Conservation (phyloP, 1,140 invertebrate species). For the Cydia pomonella region DNA sequence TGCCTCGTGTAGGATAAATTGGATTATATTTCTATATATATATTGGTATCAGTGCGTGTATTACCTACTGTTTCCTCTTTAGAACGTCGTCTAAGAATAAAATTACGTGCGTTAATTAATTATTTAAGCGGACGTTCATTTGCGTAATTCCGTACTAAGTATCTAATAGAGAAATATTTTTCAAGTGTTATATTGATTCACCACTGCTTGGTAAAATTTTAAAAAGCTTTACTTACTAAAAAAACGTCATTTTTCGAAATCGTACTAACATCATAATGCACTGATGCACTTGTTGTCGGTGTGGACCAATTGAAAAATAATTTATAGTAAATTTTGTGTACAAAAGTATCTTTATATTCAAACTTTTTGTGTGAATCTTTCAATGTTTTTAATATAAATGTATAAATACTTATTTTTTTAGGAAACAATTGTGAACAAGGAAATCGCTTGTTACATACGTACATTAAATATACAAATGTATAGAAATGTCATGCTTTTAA, state of each 20-base stretch:
- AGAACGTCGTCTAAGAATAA: neutral
- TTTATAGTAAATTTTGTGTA: neutral
- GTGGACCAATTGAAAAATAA: constrained; percentile 33
- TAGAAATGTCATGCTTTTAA: constrained; percentile 24
- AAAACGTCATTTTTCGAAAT: neutral
- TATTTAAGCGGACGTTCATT: too few species aligned
- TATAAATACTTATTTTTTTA: constrained; percentile 20
- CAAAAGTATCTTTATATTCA: neutral
- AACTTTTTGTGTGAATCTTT: neutral
- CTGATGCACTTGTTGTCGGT: constrained; percentile 24
- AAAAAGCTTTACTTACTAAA: neutral
- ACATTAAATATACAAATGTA: constrained; percentile 25
- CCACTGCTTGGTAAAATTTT: neutral
- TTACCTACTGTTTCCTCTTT: neutral
- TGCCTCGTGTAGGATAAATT: neutral
- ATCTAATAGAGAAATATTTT: too few species aligned
- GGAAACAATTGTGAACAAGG: neutral
- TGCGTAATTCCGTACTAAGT: too few species aligned
- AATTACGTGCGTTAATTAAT: neutral
- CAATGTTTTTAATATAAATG: constrained; percentile 1
- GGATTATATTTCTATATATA: neutral
- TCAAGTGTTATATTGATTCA: neutral
- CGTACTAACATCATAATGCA: constrained; percentile 3
- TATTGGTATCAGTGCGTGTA: too few species aligned
- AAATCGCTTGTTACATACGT: constrained; percentile 19